Base-by-base conservation (phyloP, 2,888 invertebrate genomes). In the Boloria selene region DNA sequence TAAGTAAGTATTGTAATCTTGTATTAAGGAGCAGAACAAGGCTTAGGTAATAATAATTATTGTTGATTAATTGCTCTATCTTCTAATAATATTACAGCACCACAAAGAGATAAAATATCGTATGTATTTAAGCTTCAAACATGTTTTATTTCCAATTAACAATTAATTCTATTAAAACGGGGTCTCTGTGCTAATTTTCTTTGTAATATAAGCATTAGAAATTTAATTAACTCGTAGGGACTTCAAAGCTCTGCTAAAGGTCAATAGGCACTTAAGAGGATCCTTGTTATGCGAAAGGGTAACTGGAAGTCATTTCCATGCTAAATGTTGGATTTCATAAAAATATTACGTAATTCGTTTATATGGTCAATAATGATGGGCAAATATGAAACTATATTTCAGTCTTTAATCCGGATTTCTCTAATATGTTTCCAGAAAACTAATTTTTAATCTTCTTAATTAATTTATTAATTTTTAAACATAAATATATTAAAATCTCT, bases 141-240 rank as follows among this genome's bases (percentile, higher is more conserved):
- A 59, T 58, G 58, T 64, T 58, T 58, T 58, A 53, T 54, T 64
- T 51, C 18, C 55, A 56, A 63, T 56, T 63, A 59, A 52, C 18
- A 31, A 59, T 59, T 53, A 64, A 64, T 64, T 59, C 45, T 45
- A 59, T 31, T 59, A 50, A 59, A 59, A 59, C 59, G 47, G 59
- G 49, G 47, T 50, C 59, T 49, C 59, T 49, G 45, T 55, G 52
- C 61, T 69, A 69, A 69, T 69, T 69, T 82, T 78, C 79, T 85
- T 86, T 86, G 80, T 87, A 84, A 86, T 86, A 78, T 86, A 83
- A 84, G 80, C 83, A 85, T 77, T 77, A 82, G 83, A 88, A 85
- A 87, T 88, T 89, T 87, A 88, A 89, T 88, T 89, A 89, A 87
- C 82, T 82, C 81, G 77, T 79, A 80, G 59, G 59, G 38, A 59